Evolutionary conservation across 2,113 vertebrate species (phyloP).

Genomic region (human): DNA sequence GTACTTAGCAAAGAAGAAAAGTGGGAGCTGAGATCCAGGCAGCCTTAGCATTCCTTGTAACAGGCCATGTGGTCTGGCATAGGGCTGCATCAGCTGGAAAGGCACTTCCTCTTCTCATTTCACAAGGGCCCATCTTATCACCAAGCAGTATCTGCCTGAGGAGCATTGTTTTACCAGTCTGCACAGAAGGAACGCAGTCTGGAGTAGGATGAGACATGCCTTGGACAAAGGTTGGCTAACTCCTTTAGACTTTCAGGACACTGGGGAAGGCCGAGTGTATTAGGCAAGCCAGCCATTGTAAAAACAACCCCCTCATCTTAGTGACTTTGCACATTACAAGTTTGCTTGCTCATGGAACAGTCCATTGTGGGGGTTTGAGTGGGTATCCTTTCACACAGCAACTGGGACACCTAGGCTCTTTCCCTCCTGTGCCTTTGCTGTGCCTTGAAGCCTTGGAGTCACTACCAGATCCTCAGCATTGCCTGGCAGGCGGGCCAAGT

Average conservation of each 20-base stretch:
- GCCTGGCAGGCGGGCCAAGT: neutral
- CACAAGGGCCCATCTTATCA: neutral
- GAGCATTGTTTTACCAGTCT: neutral
- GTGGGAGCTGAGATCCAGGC: neutral
- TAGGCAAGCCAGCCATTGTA: neutral
- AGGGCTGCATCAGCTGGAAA: neutral
- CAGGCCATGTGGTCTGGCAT: neutral
- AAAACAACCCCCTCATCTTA: neutral
- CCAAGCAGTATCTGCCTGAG: neutral
- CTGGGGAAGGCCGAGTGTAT: neutral
- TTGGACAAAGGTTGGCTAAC: neutral
- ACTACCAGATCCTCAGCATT: neutral
- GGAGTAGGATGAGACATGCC: neutral
- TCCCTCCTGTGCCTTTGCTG: constrained; percentile 14
- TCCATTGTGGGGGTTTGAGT: neutral
- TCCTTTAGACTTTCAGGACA: neutral
- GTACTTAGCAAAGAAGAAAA: neutral
- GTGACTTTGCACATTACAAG: neutral
- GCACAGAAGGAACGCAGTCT: neutral
- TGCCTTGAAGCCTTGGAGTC: neutral
- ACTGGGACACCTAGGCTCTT: neutral
- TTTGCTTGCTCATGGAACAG: neutral
- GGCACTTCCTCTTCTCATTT: constrained; percentile 33
- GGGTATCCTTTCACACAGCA: neutral
- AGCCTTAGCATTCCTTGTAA: neutral